These are phyloP conservation scores for Apostichopus leukothele DNA, from an alignment of 53 echinoderm and acorn worm genomes.

Conservation along the genomic window DNA sequence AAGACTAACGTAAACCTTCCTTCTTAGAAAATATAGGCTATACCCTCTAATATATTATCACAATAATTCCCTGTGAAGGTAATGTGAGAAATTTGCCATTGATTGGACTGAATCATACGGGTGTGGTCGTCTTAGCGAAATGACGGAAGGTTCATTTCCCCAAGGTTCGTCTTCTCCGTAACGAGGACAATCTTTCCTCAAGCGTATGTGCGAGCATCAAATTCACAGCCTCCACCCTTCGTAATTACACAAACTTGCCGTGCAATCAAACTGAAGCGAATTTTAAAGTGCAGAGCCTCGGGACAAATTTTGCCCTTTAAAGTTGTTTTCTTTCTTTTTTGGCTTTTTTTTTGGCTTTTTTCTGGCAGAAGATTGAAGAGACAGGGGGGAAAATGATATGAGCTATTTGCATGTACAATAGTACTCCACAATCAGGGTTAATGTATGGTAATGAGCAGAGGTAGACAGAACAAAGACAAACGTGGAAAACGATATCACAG, in stretches of 20 bases:
- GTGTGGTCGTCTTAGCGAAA: slow-evolving; percentile 23
- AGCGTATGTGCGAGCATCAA: slow-evolving; percentile 3
- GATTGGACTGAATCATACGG: slow-evolving; percentile 38
- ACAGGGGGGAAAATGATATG: neutral
- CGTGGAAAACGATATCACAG: neutral
- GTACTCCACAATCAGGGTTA: neutral
- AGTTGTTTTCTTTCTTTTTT: neutral
- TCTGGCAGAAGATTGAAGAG: neutral
- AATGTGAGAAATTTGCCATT: neutral
- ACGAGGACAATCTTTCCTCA: slow-evolving; percentile 6
- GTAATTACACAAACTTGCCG: slow-evolving; percentile 24
- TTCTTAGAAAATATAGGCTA: neutral
- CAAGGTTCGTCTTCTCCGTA: neutral
- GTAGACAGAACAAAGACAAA: neutral
- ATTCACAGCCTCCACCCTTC: slow-evolving; percentile 39
- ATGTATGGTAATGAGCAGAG: neutral
- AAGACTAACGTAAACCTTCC: neutral
- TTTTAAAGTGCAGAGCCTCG: slow-evolving; percentile 2
- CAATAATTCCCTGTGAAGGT: neutral
- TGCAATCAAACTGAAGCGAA: neutral
- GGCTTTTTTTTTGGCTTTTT: no score
- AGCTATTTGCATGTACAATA: neutral
- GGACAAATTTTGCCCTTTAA: neutral
- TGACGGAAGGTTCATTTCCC: neutral
- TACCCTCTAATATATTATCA: neutral